A percentile compares a stretch with the other conserved stretches of the same genome.
Conservation (phyloP, 2,888 invertebrate genomes). For the Drepana falcataria region DNA sequence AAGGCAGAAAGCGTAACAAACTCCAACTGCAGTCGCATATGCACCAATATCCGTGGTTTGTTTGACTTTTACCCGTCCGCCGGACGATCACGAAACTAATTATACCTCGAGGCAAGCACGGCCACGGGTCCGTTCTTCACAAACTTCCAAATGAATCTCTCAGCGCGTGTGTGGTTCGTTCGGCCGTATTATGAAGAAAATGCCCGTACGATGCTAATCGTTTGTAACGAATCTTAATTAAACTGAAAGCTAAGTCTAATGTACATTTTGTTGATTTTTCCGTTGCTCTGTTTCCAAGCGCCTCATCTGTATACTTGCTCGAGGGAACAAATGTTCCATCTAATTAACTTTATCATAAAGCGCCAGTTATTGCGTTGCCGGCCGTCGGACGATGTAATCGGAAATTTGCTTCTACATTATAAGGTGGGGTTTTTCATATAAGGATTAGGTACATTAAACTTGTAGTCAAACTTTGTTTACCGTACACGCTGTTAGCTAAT, state of each 20-base stretch:
- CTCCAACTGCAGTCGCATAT: constrained; percentile 20
- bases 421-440: constrained; percentile 31
- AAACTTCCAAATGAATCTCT: constrained; percentile 52
- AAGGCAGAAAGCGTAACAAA: constrained; percentile 3
- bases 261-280: constrained; percentile 46
- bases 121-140: constrained; percentile 42
- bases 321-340: constrained; percentile 70
- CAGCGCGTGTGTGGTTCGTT: constrained; percentile 31
- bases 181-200: constrained; percentile 10
- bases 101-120: constrained; percentile 59
- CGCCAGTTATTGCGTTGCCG: constrained; percentile 64
- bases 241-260: constrained; percentile 9
- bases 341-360: constrained; percentile 76
- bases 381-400: constrained; percentile 51
- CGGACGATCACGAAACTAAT: constrained; percentile 61
- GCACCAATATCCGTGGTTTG: constrained; percentile 48
- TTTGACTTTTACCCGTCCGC: constrained; percentile 55
- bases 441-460: constrained; percentile 11
- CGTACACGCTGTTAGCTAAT: neutral
- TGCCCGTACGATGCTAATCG: neutral
- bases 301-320: constrained; percentile 64
- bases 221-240: no score
- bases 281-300: constrained; percentile 40
- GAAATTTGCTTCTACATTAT: constrained; percentile 46
- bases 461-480: neutral